phyloP scores from a whole-genome alignment of 1,140 invertebrate species.

The Drosophila takahashii region DNA sequence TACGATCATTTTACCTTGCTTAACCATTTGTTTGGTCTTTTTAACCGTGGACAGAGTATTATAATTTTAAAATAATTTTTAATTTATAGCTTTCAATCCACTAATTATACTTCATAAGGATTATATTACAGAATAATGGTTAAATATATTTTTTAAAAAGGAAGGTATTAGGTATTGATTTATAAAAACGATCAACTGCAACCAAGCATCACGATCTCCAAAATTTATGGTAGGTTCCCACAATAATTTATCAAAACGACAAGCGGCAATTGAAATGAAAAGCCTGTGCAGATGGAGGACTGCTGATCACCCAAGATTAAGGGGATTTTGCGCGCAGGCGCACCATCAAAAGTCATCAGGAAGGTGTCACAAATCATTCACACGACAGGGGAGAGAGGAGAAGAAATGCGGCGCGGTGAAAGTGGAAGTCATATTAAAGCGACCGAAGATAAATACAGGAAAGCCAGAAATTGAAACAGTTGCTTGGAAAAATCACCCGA shows the following conservation, averaged over 20 bases:
- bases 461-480: slow-evolving; percentile 69
- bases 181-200: not conserved
- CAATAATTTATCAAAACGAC: slow-evolving; percentile 69
- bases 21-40: no score
- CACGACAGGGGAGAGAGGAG: slow-evolving; percentile 14
- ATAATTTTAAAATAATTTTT: no score
- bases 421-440: slow-evolving; percentile 74
- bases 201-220: not conserved
- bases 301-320: slow-evolving; percentile 27
- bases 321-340: slow-evolving; percentile 49
- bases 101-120: no score
- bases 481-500: slow-evolving; percentile 70
- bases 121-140: no score
- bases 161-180: no score
- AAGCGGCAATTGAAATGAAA: slow-evolving; percentile 28
- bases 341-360: slow-evolving; percentile 43
- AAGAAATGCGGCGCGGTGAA: slow-evolving; percentile 20
- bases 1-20: no score
- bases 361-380: slow-evolving; percentile 80
- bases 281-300: slow-evolving; percentile 2
- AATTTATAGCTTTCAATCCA: no score
- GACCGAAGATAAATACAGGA: slow-evolving; percentile 67
- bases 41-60: no score
- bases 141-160: no score
- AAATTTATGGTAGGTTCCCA: slow-evolving; percentile 59